Evolutionary conservation across 2,888 invertebrate species (phyloP), one percentile per base, ranked within the genome.

Genomic region (Rhagophthalmus giganteus): DNA sequence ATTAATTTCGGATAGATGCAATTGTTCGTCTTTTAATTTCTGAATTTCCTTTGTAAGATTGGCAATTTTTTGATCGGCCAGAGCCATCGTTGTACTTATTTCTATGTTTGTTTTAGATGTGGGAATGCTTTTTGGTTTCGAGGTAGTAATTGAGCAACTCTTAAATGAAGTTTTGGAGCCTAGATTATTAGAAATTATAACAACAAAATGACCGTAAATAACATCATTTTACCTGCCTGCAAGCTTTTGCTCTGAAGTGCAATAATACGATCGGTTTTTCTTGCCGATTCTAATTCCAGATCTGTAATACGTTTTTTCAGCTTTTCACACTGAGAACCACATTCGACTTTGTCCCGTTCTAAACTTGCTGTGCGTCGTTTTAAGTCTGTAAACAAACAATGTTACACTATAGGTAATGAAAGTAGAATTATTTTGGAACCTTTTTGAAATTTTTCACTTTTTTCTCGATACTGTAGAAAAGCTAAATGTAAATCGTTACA

Each of bases 401-500:
- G n/a, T n/a, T n/a, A n/a, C n/a, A n/a, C n/a, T n/a, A n/a, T n/a
- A n/a, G n/a, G n/a, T n/a, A n/a, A n/a, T n/a, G n/a, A n/a, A n/a
- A n/a, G n/a, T n/a, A n/a, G n/a, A n/a, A n/a, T n/a, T n/a, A n/a
- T n/a, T n/a, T n/a, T n/a, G n/a, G 58, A 71, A 80, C 81, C 80
- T 70, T 72, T 76, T 67, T 81, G 73, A 60, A 80, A 72, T 74
- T 79, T 78, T 62, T 85, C 78, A 73, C 79, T 78, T 57, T 82
- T 79, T 67, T 90, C 89, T 63, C 82, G 82, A 34, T 81, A 74
- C 63, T 82, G 79, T 46, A 87, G 76, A 48, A 86, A 75, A 64
- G 87, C 82, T 60, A 79, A 74, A 68, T 90, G 86, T 37, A 90
- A 74, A 61, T 83, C 79, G 74, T 88, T 90, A 67, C 86, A 87